These are phyloP conservation scores for Oenanthe melanoleuca DNA, from an alignment of 2,113 vertebrate species.

Conservation along the genomic window DNA sequence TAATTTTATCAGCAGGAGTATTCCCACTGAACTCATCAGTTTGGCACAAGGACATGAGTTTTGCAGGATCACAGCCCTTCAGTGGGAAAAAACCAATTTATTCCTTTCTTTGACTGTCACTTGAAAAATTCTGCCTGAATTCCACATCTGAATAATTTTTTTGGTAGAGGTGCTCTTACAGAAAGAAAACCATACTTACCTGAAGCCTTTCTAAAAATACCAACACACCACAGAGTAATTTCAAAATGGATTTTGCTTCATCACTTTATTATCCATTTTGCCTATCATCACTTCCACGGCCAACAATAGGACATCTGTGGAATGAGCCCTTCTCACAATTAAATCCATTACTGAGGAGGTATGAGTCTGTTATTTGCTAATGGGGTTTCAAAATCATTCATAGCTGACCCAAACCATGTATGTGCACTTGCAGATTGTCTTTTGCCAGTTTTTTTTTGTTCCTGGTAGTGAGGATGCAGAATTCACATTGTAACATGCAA, in stretches of 20 bases:
- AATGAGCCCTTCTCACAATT: slow-evolving; percentile 22
- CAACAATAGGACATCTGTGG: not conserved
- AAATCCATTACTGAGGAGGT: not conserved
- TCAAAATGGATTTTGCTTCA: slow-evolving; percentile 4
- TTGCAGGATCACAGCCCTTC: not conserved
- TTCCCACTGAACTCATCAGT: not conserved
- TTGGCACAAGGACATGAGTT: not conserved
- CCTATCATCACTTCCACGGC: not conserved
- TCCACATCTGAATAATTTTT: not conserved
- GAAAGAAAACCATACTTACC: not conserved
- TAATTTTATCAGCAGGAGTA: not conserved
- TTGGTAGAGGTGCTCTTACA: not conserved
- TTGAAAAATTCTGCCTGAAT: not conserved
- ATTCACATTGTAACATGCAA: slow-evolving; percentile 14
- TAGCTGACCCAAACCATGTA: not conserved
- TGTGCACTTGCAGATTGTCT: not conserved
- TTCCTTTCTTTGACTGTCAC: not conserved
- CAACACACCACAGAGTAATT: not conserved
- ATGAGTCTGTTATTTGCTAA: slow-evolving; percentile 23
- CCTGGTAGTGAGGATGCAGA: slow-evolving; percentile 31
- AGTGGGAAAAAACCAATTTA: not conserved
- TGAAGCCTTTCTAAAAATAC: not conserved
- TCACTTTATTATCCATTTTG: slow-evolving; percentile 19
- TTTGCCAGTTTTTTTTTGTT: not conserved
- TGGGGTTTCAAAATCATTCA: slow-evolving; percentile 7